A percentile compares a stretch with the other conserved stretches of the same genome.
phyloP scores from a whole-genome alignment of 1,140 invertebrate genomes.

The Bombus pascuorum region DNA sequence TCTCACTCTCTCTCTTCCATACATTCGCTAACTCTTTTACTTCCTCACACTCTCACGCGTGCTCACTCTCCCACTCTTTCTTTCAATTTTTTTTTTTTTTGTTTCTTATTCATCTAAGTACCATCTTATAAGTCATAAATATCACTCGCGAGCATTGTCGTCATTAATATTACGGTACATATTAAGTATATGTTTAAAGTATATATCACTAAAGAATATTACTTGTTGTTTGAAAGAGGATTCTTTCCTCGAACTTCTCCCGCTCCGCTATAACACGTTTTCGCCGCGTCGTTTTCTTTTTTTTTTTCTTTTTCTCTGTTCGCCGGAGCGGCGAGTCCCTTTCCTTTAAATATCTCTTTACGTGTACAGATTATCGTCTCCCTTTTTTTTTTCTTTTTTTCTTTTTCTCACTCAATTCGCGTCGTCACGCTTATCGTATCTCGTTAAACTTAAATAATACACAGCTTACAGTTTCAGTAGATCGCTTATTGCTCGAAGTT shows the following conservation, averaged over 20 bases:
- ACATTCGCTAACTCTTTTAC: not conserved
- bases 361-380: constrained; percentile 34
- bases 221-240: constrained; percentile 56
- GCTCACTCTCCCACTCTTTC: not conserved
- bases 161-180: constrained; percentile 60
- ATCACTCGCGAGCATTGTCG: constrained; percentile 69
- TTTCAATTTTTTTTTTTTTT: not conserved
- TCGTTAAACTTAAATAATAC: constrained; percentile 60
- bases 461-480: constrained; percentile 67
- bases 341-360: constrained; percentile 18
- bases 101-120: constrained; percentile 44
- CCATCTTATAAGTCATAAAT: constrained; percentile 67
- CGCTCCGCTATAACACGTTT: not conserved
- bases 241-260: not conserved
- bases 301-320: not conserved
- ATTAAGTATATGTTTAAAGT: constrained; percentile 57
- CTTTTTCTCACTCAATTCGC: not conserved
- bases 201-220: constrained; percentile 71
- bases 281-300: not conserved
- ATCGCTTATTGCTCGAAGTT: constrained; percentile 80
- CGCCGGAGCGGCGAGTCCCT: not conserved
- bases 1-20: not conserved
- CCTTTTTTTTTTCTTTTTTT: not conserved
- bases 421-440: constrained; percentile 39
- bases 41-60: not conserved